These are phyloP conservation scores for Melipona bicolor DNA, from an alignment of 2,888 invertebrate species.

Conservation along the genomic window DNA sequence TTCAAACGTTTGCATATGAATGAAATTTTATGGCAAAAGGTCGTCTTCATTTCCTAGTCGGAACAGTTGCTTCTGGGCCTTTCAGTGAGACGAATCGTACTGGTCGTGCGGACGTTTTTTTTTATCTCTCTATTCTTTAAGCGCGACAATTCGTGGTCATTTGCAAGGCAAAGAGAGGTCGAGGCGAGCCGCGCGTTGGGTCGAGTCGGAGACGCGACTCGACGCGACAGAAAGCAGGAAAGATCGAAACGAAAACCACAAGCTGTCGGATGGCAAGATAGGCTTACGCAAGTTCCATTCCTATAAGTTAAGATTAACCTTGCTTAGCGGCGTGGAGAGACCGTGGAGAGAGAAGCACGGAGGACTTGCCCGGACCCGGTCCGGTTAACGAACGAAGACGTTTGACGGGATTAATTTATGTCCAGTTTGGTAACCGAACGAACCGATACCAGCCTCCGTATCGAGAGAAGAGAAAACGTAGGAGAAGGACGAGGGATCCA, in stretches of 20 bases:
- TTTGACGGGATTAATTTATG: conserved; percentile 83
- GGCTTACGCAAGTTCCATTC: conserved; percentile 78
- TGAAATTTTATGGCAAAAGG: too few relatives aligned
- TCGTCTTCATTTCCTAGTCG: too few relatives aligned
- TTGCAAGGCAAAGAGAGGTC: neutral
- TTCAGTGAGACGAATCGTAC: too few relatives aligned
- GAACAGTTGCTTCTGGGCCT: too few relatives aligned
- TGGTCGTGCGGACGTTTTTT: neutral
- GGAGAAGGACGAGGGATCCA: neutral
- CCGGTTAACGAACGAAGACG: conserved; percentile 81
- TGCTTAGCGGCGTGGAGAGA: conserved; percentile 75
- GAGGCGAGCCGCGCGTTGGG: conserved; percentile 20
- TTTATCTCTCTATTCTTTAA: neutral
- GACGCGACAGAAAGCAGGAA: conserved; percentile 23
- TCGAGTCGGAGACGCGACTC: conserved; percentile 56
- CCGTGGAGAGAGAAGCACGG: conserved; percentile 19
- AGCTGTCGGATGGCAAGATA: conserved; percentile 47
- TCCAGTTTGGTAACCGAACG: conserved; percentile 81
- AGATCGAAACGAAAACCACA: conserved; percentile 27
- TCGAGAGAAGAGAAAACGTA: conserved; percentile 55
- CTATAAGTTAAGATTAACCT: conserved; percentile 83
- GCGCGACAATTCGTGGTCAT: neutral
- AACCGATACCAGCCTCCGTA: conserved; percentile 70
- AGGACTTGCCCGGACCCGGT: conserved; percentile 36
- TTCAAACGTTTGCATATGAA: too few relatives aligned